Evolutionary conservation across 1,140 invertebrate species (phyloP), one percentile per base, ranked within the genome.

Genomic region (Monochamus saltuarius): DNA sequence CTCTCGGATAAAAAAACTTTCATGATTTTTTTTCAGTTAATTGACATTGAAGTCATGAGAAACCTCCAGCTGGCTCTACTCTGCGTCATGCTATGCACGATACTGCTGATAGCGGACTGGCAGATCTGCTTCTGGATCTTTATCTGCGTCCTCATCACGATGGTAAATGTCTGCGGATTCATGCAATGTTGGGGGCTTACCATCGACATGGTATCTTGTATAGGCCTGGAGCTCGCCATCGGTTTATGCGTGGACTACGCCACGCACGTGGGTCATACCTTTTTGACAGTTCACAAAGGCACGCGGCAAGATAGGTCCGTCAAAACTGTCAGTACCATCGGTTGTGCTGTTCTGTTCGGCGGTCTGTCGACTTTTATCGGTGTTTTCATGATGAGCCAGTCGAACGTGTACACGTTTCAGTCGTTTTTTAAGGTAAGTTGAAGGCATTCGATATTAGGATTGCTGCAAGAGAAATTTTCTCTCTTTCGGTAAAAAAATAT

Each of bases 221-320:
- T 95, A 61, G 88, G 84, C 58, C 77, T 93, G 8, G 89, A 94
- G 68, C 79, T 95, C 51, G 90, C 88, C n/a, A 89, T 94, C 66
- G 92, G 92, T 36, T 80, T 95, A 35, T 92, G 91, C 69, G 90
- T 95, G 1, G 92, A 95, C 79, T 92, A 94, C 64, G 90, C 91
- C 0, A 90, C 91, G 6, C 92, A 95, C 73, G 87, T 95, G 8
- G 91, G 89, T n/a, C 89, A 92, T 66, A 88, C 87, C 2, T 94
- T 92, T 74, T 81, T 92, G 59, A 82, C 76, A 4, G 75, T 74
- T 46, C 61, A 61, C 42, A 77, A 76, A 50, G 84, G 84, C 16
- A 77, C 81, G 61, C 81, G 85, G 47, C 73, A 80, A 11, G 81
- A 86, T 19, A 78, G 91, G 65, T 83, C 86, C 0, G 76, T 87